phyloP scores from a whole-genome alignment of 1,140 invertebrate genomes.

The Chlorops oryzae region DNA sequence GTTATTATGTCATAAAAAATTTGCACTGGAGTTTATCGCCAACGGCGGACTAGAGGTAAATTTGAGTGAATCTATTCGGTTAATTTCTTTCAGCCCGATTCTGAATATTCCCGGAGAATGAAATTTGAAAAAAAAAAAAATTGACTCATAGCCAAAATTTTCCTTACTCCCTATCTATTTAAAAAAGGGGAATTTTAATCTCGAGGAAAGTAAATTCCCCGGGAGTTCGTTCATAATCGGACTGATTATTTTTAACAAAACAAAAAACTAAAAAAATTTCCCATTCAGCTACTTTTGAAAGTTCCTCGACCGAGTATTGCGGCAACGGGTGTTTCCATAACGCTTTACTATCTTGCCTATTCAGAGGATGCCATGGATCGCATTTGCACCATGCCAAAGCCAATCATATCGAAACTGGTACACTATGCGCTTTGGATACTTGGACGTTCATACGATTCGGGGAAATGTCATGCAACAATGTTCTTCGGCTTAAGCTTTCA shows the following conservation, averaged over 20 bases:
- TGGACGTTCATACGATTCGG: constrained; percentile 93
- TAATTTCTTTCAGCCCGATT: too few relatives aligned
- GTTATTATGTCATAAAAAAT: constrained; percentile 93
- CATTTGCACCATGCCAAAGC: constrained; percentile 77
- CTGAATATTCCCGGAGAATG: too few relatives aligned
- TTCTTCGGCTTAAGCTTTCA: constrained; percentile 92
- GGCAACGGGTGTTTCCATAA: constrained; percentile 92
- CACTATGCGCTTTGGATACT: constrained; percentile 87
- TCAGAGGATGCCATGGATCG: constrained; percentile 97
- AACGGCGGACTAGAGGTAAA: constrained; percentile 72
- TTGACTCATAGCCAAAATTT: too few relatives aligned
- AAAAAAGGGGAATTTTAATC: too few relatives aligned
- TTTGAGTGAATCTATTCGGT: too few relatives aligned
- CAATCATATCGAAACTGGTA: constrained; percentile 71
- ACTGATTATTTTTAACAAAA: too few relatives aligned
- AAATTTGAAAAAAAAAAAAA: too few relatives aligned
- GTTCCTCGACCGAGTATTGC: constrained; percentile 89
- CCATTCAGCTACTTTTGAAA: constrained; percentile 65
- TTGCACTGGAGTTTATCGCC: constrained; percentile 90
- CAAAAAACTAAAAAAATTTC: neutral
- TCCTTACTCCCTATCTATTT: too few relatives aligned
- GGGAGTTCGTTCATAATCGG: too few relatives aligned
- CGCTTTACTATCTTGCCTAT: constrained; percentile 93
- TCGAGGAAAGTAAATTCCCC: too few relatives aligned
- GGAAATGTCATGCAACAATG: constrained; percentile 93